A percentile compares a stretch with the other conserved stretches of the same genome.
Conservation (phyloP, 2,113 vertebrate genomes). For the Pelmatolapia mariae region DNA sequence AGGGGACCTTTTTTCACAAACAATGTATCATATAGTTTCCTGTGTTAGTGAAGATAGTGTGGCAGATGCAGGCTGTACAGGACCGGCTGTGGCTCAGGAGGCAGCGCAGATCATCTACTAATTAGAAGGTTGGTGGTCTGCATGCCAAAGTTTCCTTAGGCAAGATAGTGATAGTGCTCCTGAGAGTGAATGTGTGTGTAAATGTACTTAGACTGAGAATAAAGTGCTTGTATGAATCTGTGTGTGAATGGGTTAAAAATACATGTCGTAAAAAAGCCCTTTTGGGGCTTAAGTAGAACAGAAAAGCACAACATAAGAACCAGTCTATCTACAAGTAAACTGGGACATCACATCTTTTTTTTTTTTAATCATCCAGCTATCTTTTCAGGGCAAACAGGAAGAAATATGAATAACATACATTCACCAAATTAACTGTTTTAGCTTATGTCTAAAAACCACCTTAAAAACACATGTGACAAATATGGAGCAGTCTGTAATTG, state of each 20-base stretch:
- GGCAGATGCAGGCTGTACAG: neutral
- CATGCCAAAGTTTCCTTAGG: neutral
- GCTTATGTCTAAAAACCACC: neutral
- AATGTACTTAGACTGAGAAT: neutral
- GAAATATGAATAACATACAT: neutral
- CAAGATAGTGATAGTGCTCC: neutral
- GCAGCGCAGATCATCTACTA: neutral
- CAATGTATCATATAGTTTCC: neutral
- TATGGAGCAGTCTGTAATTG: neutral
- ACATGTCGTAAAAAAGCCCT: neutral
- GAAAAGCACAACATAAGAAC: neutral
- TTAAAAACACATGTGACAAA: neutral
- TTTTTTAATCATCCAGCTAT: neutral
- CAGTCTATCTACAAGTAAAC: neutral
- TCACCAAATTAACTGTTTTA: neutral
- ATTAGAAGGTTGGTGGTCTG: neutral
- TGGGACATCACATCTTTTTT: fast-evolving
- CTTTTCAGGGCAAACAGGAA: neutral
- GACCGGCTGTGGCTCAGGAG: neutral
- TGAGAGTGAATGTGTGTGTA: neutral
- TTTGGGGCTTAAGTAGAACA: neutral
- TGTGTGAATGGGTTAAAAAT: neutral
- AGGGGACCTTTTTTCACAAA: neutral
- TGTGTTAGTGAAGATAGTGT: neutral
- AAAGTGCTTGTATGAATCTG: neutral